Evolutionary conservation across 92 coral and sea anemone genomes (phyloP).

Genomic region (Epizoanthus stellaris): DNA sequence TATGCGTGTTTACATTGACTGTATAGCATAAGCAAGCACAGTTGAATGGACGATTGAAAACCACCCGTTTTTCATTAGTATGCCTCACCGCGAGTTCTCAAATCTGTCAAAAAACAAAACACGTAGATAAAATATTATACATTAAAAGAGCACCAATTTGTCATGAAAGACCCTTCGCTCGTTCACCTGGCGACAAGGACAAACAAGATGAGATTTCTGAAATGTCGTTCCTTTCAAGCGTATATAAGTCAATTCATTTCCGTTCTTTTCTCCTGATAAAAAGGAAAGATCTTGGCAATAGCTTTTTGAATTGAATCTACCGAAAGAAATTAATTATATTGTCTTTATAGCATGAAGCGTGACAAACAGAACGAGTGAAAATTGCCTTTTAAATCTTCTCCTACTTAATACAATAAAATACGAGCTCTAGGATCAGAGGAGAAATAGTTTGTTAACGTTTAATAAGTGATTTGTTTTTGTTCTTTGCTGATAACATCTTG

Average conservation of each 20-base stretch:
- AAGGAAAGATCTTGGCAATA: background rate
- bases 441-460: no score
- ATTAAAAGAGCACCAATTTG: background rate
- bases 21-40: conserved; percentile 12
- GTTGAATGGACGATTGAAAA: background rate
- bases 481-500: no score
- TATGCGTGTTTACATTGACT: conserved; percentile 36
- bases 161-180: background rate
- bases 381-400: no score
- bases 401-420: no score
- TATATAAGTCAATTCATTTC: background rate
- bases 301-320: background rate
- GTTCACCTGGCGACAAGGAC: background rate
- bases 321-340: conserved; percentile 3
- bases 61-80: conserved; percentile 17
- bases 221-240: background rate
- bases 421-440: no score
- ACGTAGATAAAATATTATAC: background rate
- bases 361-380: background rate
- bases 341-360: background rate
- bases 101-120: conserved; percentile 16
- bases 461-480: no score
- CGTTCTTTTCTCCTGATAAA: background rate
- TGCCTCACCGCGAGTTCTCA: background rate
- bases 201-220: background rate